A percentile compares a stretch with the other conserved stretches of the same genome.
Evolutionary conservation across 2,888 invertebrate species (phyloP).

Genomic region (Hipparchia semele): DNA sequence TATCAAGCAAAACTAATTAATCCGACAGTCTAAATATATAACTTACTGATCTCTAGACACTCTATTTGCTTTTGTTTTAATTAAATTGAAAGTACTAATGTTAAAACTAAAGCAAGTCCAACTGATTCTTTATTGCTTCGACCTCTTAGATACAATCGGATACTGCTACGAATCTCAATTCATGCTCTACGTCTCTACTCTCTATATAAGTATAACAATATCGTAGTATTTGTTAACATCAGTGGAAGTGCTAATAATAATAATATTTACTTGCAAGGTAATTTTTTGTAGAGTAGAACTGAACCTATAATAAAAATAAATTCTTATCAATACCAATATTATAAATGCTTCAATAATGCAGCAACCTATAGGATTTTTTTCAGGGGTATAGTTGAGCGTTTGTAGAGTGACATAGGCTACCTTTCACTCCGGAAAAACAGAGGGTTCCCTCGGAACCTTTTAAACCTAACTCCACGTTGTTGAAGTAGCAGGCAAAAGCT

Average conservation of each 20-base stretch:
- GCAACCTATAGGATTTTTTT: too few species aligned
- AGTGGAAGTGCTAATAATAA: neutral
- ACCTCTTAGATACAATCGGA: neutral
- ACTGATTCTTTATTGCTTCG: neutral
- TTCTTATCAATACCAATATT: too few species aligned
- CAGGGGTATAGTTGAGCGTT: too few species aligned
- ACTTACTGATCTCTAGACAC: neutral
- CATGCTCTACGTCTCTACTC: neutral
- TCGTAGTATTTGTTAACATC: neutral
- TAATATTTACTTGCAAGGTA: too few species aligned
- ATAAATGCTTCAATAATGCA: too few species aligned
- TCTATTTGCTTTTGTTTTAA: neutral
- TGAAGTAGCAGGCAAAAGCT: neutral
- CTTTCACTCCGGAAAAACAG: neutral
- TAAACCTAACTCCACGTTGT: neutral
- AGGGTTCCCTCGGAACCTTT: neutral
- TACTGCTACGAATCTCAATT: slow-evolving; percentile 1
- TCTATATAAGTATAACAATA: neutral
- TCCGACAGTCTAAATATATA: neutral
- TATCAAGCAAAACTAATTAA: neutral
- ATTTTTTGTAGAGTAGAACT: too few species aligned
- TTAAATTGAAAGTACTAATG: neutral
- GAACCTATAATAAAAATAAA: too few species aligned
- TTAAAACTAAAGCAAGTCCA: neutral
- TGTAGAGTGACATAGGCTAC: neutral